phyloP scores from a whole-genome alignment of 1,140 invertebrate genomes.

The Drosophila pectinifera region DNA sequence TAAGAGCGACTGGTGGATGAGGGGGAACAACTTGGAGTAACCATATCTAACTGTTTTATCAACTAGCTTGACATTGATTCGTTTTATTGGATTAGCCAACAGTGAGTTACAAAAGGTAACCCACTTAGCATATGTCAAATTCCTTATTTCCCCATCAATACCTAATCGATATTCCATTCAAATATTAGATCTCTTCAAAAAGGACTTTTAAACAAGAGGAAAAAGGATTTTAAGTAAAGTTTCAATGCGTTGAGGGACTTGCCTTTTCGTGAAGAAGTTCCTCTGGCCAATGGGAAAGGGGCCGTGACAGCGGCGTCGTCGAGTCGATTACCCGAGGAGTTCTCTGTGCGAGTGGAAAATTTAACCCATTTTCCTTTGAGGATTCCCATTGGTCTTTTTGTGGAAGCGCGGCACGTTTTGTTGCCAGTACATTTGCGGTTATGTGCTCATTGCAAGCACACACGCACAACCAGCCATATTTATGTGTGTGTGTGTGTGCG shows the following conservation, averaged over 20 bases:
- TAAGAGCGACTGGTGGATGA: background rate
- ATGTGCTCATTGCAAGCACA: conserved; percentile 67
- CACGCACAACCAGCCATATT: conserved; percentile 33
- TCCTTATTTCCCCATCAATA: no score
- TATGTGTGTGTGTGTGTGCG: conserved; percentile 57
- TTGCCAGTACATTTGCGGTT: conserved; percentile 83
- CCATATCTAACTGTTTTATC: background rate
- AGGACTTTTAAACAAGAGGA: background rate
- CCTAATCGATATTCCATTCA: background rate
- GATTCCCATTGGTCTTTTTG: conserved; percentile 59
- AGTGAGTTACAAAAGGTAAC: background rate
- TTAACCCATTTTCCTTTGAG: conserved; percentile 63
- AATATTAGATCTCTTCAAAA: background rate
- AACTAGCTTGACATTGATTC: conserved; percentile 22
- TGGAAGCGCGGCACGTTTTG: conserved; percentile 76
- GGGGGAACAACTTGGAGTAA: background rate
- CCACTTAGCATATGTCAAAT: no score
- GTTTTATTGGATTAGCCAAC: conserved; percentile 7
- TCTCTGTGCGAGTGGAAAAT: conserved; percentile 41
- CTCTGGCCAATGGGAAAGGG: conserved; percentile 28
- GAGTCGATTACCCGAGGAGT: conserved; percentile 46
- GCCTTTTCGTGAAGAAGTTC: background rate
- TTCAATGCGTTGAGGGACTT: background rate
- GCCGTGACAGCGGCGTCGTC: conserved; percentile 47
- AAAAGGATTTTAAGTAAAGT: background rate